Conservation (phyloP, 1,140 invertebrate species). For the Antheraea mylitta region DNA sequence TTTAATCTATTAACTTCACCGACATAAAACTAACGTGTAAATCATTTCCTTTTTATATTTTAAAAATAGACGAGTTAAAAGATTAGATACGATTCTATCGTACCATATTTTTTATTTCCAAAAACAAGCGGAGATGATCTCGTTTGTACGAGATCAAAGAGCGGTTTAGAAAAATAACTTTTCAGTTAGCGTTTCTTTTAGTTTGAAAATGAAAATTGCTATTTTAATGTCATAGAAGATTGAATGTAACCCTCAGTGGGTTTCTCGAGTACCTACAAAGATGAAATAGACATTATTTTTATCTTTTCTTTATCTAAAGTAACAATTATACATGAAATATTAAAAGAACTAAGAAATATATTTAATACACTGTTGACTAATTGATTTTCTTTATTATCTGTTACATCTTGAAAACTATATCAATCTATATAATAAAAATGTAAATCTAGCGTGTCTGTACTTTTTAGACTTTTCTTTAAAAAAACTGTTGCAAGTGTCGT, state of each 20-base stretch:
- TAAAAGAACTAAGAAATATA: no score
- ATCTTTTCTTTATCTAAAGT: no score
- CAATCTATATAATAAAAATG: no score
- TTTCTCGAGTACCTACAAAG: not conserved
- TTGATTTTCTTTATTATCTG: no score
- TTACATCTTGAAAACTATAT: no score
- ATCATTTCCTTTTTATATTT: not conserved
- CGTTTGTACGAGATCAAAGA: conserved; percentile 1
- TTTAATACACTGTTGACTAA: no score
- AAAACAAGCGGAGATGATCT: not conserved
- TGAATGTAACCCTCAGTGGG: not conserved
- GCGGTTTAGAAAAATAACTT: not conserved
- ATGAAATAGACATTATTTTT: not conserved
- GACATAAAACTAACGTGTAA: no score
- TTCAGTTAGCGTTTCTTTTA: not conserved
- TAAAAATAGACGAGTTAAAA: not conserved
- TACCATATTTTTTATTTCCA: not conserved
- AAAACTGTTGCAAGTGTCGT: no score
- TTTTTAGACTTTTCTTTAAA: no score
- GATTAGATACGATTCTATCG: not conserved
- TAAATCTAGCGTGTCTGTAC: no score
- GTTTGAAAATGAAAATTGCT: not conserved
- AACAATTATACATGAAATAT: no score
- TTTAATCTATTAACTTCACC: no score
- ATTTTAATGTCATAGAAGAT: conserved; percentile 3